A percentile compares a stretch with the other conserved stretches of the same genome.
Conservation (phyloP, 2,113 vertebrate genomes). For the Mobula hypostoma region DNA sequence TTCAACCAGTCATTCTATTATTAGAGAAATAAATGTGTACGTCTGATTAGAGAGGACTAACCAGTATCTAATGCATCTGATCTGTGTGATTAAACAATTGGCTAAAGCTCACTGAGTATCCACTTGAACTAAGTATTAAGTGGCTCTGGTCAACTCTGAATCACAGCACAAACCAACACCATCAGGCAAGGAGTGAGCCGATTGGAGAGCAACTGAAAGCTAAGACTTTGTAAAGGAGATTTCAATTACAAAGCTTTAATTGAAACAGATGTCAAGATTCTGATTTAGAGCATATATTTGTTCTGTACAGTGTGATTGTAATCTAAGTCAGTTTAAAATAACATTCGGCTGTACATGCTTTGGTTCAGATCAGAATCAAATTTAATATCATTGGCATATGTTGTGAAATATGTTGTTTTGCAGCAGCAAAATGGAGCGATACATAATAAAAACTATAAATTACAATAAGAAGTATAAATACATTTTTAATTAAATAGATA, state of each 20-base stretch:
- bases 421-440: too few relatives aligned
- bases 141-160: neutral
- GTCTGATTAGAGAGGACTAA: too few relatives aligned
- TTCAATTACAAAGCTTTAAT: neutral
- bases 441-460: too few relatives aligned
- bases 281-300: neutral
- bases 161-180: neutral
- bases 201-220: neutral
- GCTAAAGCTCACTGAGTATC: neutral
- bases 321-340: too few relatives aligned
- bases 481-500: too few relatives aligned
- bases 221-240: neutral
- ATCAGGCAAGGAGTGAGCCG: neutral
- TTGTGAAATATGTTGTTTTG: too few relatives aligned
- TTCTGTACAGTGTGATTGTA: neutral
- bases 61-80: neutral
- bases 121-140: neutral
- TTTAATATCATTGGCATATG: too few relatives aligned
- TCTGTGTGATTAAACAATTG: neutral
- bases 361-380: too few relatives aligned
- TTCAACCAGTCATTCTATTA: too few relatives aligned
- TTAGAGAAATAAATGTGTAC: too few relatives aligned
- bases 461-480: too few relatives aligned
- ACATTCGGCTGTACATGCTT: too few relatives aligned
- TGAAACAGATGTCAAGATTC: neutral